Evolutionary conservation across 2,888 invertebrate species (phyloP).

Genomic region (Ferrisia virgata): DNA sequence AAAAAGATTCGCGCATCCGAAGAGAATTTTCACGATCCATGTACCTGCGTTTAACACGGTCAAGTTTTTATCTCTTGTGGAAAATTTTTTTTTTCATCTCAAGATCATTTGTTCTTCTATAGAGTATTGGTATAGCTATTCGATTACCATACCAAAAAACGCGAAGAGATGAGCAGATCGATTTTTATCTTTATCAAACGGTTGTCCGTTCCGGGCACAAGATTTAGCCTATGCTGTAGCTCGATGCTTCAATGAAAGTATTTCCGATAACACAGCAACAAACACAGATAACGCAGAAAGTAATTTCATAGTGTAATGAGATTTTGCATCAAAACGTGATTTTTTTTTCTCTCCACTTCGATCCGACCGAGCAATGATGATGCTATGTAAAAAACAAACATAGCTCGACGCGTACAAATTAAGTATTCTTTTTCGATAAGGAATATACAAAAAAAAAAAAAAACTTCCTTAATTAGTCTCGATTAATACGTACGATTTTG

Average conservation of each 20-base stretch:
- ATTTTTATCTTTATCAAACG: neutral
- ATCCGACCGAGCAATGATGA: no score
- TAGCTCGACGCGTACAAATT: neutral
- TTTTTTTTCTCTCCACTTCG: neutral
- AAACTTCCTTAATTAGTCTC: neutral
- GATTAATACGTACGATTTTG: neutral
- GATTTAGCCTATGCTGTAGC: neutral
- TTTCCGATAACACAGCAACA: neutral
- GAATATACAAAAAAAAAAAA: no score
- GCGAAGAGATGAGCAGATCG: neutral
- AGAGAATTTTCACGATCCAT: neutral
- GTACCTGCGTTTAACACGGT: neutral
- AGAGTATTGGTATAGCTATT: no score
- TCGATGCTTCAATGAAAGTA: neutral
- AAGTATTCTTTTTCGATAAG: neutral
- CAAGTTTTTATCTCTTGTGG: neutral
- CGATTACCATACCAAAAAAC: no score
- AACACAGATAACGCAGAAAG: neutral
- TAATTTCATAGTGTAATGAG: neutral
- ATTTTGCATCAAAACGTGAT: neutral
- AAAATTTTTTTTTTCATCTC: neutral
- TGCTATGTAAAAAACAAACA: neutral
- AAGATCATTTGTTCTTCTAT: neutral
- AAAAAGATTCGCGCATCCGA: conserved; percentile 5
- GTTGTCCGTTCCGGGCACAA: neutral